Base-by-base conservation (phyloP, 2,113 vertebrate genomes). In the Hippocampus mohnikei region DNA sequence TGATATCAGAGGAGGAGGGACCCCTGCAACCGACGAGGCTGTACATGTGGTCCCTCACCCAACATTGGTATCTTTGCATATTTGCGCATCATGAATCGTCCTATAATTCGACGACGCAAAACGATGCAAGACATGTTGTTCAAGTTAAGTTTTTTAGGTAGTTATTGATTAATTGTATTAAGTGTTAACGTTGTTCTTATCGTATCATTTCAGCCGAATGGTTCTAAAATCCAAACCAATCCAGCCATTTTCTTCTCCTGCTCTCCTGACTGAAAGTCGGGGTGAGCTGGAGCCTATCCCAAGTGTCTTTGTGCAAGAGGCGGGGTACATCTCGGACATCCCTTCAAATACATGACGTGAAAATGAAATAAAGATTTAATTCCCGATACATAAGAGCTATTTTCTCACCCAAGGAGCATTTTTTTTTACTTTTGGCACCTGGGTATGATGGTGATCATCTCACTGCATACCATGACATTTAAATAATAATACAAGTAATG, bases 1-100 rank as follows among this genome's bases (percentile, higher is more conserved):
- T 80, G 73, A 81, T 74, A 77, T 66, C 48, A 75, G 65, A 61
- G 70, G 58, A 64, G 18, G 67, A 58, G 27, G 64, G 29, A 60
- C 66, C 16, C 21, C 27, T 63, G 76, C 68, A 76, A 80, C 53
- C 59, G 66, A 29, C 52, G 23, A 77, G 10, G 46, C 66, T 27
- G 53, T 33, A 56, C 67, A 76, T 65, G 72, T 59, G 67, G 60
- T 23, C 65, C 27, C 66, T 46, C 37, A 23, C 33, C 37, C 23
- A 6, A 12, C 10, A 64, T 3, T 2, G 23, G 5, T 62, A 40
- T 41, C 3, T 20, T 61, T 61, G 40, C 18, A 37, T 40, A 61
- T 37, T 58, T 2, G 21, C 18, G 18, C 8, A 40, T 62, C 18
- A 62, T 3, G 5, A 62, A 20, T 62, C 18, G 11, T 62, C 33